Base-by-base conservation (phyloP, 2,797 vertebrate species). In the Protonibea diacanthus region DNA sequence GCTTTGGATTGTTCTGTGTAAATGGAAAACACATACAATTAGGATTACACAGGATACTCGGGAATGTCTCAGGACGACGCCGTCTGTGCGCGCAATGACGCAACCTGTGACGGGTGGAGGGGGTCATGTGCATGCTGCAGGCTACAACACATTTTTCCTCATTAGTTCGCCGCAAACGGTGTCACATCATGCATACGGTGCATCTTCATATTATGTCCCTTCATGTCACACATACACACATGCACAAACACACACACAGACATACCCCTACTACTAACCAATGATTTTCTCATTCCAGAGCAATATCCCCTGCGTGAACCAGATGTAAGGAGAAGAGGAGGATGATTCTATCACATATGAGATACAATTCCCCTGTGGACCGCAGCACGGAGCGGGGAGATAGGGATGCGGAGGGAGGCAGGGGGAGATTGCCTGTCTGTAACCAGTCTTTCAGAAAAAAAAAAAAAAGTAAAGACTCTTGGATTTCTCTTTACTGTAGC, bases 311-410 rank as follows among this genome's bases (percentile, higher is more conserved):
- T 4, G 75, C 57, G 11, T 75, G 78, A 89, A 71, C 11, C 85
- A 91, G 87, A 92, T 86, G 83, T 86, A 81, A 88, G 83, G 82
- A 85, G 82, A 78, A 72, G 65, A 71, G 71, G 65, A 83, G 71
- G 74, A 86, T 69, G 88, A 84, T 90, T 89, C 78, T 80, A 85
- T 93, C 87, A 84, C 78, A 82, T 87, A 88, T 81, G 72, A 93
- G 86, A 92, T 83, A 89, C 71, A 82, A 92, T 91, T 91, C 92
- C 89, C 88, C 75, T 25, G 81, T 81, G 88, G 80, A 79, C 79
- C 15, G 48, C 78, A 58, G 80, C 75, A 58, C 44, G 0, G 71
- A 73, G 75, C 71, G 11, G 55, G 53, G 64, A 78, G 73, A 86
- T 57, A 71, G 74, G 72, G 76, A 70, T 20, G 3, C 48, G 17